phyloP scores from a whole-genome alignment of 2,113 vertebrate genomes.

The Lepus timidus region DNA sequence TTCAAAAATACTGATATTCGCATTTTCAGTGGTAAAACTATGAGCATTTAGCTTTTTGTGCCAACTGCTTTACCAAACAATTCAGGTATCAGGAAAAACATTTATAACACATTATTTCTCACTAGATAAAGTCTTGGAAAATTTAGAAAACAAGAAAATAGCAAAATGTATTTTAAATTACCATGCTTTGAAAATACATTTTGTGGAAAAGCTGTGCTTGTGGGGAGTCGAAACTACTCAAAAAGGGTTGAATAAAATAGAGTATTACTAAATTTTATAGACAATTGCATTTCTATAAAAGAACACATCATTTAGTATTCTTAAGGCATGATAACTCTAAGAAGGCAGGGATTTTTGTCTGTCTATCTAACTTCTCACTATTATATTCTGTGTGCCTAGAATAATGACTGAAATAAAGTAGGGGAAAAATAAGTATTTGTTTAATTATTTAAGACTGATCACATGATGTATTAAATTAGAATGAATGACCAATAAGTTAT shows the following conservation, averaged over 20 bases:
- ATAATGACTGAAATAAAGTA: not conserved
- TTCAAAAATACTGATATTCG: not conserved
- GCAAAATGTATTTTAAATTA: not conserved
- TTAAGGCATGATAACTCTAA: not conserved
- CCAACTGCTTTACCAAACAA: not conserved
- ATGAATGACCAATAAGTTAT: not conserved
- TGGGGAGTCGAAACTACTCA: not conserved
- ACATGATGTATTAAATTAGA: not conserved
- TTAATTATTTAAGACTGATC: not conserved
- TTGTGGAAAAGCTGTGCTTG: not conserved
- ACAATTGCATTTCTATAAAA: not conserved
- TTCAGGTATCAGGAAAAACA: not conserved
- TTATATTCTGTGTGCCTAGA: not conserved
- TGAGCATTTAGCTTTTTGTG: not conserved
- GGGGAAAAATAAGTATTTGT: not conserved
- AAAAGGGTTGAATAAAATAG: not conserved
- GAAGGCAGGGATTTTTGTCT: not conserved
- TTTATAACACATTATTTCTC: not conserved
- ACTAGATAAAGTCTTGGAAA: not conserved
- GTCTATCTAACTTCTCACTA: not conserved
- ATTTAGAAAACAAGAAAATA: not conserved
- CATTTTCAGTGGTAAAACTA: not conserved
- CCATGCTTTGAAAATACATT: not conserved
- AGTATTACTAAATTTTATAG: not conserved
- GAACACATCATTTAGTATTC: conserved; percentile 4